Conservation (phyloP, 2,888 invertebrate species). For the Drosophila cognata region DNA sequence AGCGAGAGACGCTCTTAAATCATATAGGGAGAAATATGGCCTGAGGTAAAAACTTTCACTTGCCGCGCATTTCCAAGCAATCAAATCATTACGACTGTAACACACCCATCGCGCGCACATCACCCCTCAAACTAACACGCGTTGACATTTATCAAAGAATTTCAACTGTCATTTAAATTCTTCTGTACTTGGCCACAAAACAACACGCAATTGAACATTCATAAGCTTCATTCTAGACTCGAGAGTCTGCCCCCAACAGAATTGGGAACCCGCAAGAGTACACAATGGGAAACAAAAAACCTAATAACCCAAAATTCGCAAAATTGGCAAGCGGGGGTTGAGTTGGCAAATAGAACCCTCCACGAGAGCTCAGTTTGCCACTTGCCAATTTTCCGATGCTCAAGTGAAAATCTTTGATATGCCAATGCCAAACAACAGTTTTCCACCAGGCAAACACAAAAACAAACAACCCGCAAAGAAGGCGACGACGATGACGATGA, state of each 20-base stretch:
- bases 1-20: slow-evolving; percentile 48
- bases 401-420: slow-evolving; percentile 72
- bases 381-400: slow-evolving; percentile 62
- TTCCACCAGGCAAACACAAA: slow-evolving; percentile 44
- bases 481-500: slow-evolving; percentile 18
- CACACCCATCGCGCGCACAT: slow-evolving; percentile 21
- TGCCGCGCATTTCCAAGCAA: slow-evolving; percentile 60
- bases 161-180: slow-evolving; percentile 71
- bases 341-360: slow-evolving; percentile 26
- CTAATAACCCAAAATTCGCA: slow-evolving; percentile 72
- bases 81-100: slow-evolving; percentile 62
- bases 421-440: slow-evolving; percentile 63
- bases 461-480: slow-evolving; percentile 35
- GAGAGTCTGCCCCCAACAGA: slow-evolving; percentile 1
- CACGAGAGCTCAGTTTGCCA: slow-evolving; percentile 23
- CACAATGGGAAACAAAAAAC: slow-evolving; percentile 44
- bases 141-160: slow-evolving; percentile 71
- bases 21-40: slow-evolving; percentile 39
- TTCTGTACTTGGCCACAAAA: slow-evolving; percentile 40
- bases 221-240: slow-evolving; percentile 44
- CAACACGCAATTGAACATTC: slow-evolving; percentile 72
- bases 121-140: slow-evolving; percentile 45
- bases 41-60: slow-evolving; percentile 42
- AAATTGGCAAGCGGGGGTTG: slow-evolving; percentile 51
- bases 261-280: slow-evolving; percentile 54